Conservation (phyloP, 2,888 invertebrate species). For the Diarsia dahlii region DNA sequence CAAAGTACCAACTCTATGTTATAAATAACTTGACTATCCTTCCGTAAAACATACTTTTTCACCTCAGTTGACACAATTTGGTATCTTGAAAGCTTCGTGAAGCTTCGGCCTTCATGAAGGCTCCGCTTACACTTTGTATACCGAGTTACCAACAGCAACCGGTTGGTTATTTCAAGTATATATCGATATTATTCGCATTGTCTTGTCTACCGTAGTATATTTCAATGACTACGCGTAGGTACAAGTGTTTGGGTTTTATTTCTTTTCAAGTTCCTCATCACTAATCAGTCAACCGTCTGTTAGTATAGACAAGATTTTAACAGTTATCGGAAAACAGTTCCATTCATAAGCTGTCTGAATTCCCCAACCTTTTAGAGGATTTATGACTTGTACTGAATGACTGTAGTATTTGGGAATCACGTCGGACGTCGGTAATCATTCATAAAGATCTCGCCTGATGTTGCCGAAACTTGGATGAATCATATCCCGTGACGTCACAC, state of each 20-base stretch:
- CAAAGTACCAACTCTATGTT: too few relatives aligned
- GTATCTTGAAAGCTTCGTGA: too few relatives aligned
- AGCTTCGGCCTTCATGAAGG: too few relatives aligned
- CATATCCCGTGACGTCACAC: conserved; percentile 47
- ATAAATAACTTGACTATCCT: too few relatives aligned
- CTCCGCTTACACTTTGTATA: too few relatives aligned
- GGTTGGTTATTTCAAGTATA: too few relatives aligned
- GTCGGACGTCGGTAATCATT: neutral
- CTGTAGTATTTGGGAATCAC: conserved; percentile 4
- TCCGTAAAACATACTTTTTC: too few relatives aligned
- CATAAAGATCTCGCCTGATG: neutral
- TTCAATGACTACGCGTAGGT: neutral
- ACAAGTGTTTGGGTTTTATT: neutral
- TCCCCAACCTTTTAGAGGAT: neutral
- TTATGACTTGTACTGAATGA: neutral
- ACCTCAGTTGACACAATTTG: too few relatives aligned
- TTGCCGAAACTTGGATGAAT: conserved; percentile 24
- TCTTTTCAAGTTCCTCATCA: neutral
- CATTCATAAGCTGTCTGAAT: neutral
- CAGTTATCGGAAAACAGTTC: neutral
- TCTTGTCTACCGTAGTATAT: neutral
- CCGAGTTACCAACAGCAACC: too few relatives aligned
- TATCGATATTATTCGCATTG: neutral
- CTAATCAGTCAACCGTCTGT: neutral
- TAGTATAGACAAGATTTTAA: neutral